Percentiles rank a stretch among this genome's conserved stretches.
Evolutionary conservation across 35 echinoderm and acorn worm species (phyloP).

Genomic region (Lytechinus variegatus): DNA sequence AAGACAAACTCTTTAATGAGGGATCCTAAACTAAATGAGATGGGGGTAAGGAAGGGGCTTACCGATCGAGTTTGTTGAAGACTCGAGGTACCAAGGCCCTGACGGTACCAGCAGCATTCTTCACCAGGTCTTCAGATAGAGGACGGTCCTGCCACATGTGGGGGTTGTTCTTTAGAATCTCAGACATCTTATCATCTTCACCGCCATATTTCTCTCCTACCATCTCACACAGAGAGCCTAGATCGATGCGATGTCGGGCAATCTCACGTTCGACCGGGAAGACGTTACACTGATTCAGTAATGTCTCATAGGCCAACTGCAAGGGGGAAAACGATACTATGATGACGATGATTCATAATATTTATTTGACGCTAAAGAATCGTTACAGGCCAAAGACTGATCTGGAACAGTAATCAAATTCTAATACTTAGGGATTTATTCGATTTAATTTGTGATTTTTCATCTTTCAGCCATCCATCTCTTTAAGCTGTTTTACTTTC

Average conservation of each 20-base stretch:
- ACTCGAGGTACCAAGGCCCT: slow-evolving; percentile 21
- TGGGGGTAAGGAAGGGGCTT: neutral
- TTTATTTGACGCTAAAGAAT: no score
- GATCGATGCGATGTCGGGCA: neutral
- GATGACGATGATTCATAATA: neutral
- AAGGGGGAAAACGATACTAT: neutral
- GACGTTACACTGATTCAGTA: slow-evolving; percentile 35
- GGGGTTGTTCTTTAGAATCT: slow-evolving; percentile 23
- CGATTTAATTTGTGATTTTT: no score
- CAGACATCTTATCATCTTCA: neutral
- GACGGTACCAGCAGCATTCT: slow-evolving; percentile 18
- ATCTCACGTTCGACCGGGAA: neutral
- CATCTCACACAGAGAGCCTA: slow-evolving; percentile 6
- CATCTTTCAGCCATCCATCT: no score
- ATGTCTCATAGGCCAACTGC: slow-evolving; percentile 19
- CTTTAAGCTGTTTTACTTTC: no score
- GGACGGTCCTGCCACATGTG: slow-evolving; percentile 25
- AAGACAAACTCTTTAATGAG: no score
- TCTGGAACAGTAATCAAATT: no score
- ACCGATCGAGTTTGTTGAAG: slow-evolving; percentile 47
- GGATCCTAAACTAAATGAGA: no score
- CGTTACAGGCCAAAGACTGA: no score
- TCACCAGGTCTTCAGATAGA: slow-evolving; percentile 4
- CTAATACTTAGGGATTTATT: no score
- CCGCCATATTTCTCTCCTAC: neutral